phyloP scores from a whole-genome alignment of 92 coral and sea anemone genomes.

The Phymanthus crucifer region DNA sequence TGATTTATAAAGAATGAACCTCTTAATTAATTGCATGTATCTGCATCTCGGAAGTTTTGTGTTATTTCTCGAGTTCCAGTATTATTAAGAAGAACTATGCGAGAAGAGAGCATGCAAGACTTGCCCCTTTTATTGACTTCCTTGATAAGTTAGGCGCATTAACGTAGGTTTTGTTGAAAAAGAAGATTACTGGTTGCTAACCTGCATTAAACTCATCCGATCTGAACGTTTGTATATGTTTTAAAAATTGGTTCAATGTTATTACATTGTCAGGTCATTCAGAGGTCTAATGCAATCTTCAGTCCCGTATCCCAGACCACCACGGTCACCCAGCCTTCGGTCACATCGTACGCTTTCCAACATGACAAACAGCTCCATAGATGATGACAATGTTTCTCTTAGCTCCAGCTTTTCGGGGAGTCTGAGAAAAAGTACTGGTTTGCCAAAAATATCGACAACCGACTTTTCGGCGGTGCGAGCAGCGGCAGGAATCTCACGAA shows the following conservation, averaged over 20 bases:
- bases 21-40: too few species aligned
- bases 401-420: slow-evolving; percentile 55
- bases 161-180: too few species aligned
- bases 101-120: too few species aligned
- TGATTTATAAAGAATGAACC: too few species aligned
- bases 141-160: too few species aligned
- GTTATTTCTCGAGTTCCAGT: too few species aligned
- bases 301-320: slow-evolving; percentile 29
- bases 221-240: neutral
- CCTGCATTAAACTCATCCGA: neutral
- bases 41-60: too few species aligned
- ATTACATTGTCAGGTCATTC: neutral
- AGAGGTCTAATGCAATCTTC: slow-evolving; percentile 26
- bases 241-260: neutral
- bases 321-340: slow-evolving; percentile 60
- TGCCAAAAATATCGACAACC: slow-evolving; percentile 45
- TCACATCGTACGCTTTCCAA: slow-evolving; percentile 60
- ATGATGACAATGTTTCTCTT: slow-evolving; percentile 70
- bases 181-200: too few species aligned
- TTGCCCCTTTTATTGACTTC: too few species aligned
- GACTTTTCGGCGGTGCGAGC: slow-evolving; percentile 73
- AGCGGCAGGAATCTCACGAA: slow-evolving; percentile 72
- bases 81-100: too few species aligned
- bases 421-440: slow-evolving; percentile 33
- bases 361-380: slow-evolving; percentile 51